These are phyloP conservation scores for Sanderia malayensis DNA, from an alignment of 30 jellyfish, hydroid and myxozoan species.

Conservation along the genomic window DNA sequence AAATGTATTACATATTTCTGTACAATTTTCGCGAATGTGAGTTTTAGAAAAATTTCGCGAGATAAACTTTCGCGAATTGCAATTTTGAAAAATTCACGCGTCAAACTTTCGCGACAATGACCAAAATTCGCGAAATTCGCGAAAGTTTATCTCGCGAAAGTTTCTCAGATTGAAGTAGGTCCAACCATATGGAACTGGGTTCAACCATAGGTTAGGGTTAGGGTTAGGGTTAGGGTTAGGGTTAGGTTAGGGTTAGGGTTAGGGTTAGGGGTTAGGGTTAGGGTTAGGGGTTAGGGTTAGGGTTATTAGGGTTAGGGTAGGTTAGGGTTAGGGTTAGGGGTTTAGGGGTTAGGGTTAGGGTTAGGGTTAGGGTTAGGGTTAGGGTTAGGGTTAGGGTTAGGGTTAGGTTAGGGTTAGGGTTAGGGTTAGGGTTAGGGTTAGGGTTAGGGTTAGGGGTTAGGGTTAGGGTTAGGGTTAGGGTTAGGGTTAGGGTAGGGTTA, in stretches of 20 bases:
- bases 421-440: slow-evolving; percentile 17
- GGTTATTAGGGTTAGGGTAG: slow-evolving; percentile 31
- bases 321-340: slow-evolving; percentile 23
- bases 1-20: too few relatives aligned
- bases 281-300: slow-evolving; percentile 43
- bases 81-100: too few relatives aligned
- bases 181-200: too few relatives aligned
- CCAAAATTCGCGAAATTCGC: too few relatives aligned
- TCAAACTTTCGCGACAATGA: too few relatives aligned
- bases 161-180: too few relatives aligned
- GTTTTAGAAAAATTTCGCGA: too few relatives aligned
- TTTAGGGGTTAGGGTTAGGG: slow-evolving; percentile 21
- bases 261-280: slow-evolving; percentile 22
- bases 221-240: slow-evolving; percentile 32
- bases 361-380: slow-evolving; percentile 3
- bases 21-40: too few relatives aligned
- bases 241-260: slow-evolving; percentile 18
- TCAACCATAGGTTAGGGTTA: slow-evolving; percentile 4
- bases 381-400: slow-evolving; percentile 16
- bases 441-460: slow-evolving; percentile 5
- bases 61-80: too few relatives aligned
- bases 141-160: too few relatives aligned
- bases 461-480: slow-evolving; percentile 4
- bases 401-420: slow-evolving; percentile 29
- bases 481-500: background rate